phyloP scores from a whole-genome alignment of 1,140 invertebrate genomes.

The Rhyzopertha dominica region DNA sequence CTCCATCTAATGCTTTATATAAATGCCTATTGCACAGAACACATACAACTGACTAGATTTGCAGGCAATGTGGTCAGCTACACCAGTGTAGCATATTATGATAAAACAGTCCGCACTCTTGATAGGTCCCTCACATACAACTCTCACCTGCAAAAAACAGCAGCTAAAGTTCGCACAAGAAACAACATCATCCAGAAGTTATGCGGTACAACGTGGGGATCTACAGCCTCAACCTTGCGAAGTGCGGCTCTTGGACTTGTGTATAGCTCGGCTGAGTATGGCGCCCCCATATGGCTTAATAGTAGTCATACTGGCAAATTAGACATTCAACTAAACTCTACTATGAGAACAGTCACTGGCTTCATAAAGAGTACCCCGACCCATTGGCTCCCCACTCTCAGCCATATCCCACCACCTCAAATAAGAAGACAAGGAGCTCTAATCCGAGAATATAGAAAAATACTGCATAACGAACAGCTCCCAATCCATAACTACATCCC shows the following conservation, averaged over 20 bases:
- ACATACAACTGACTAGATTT: too few species aligned
- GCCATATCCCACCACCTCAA: slow-evolving; percentile 6
- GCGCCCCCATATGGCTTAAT: slow-evolving; percentile 18
- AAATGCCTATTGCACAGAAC: too few species aligned
- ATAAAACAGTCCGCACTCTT: too few species aligned
- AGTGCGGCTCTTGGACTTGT: slow-evolving; percentile 16
- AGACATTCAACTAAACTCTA: slow-evolving; percentile 7
- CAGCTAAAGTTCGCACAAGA: slow-evolving; percentile 5
- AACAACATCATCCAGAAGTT: slow-evolving; percentile 13
- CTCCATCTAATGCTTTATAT: too few species aligned
- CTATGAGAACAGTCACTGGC: slow-evolving; percentile 8
- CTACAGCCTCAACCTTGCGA: slow-evolving; percentile 9
- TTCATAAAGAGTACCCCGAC: slow-evolving; percentile 4
- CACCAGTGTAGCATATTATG: too few species aligned
- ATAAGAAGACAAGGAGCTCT: slow-evolving; percentile 5
- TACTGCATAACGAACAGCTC: slow-evolving; percentile 11
- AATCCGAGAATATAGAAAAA: slow-evolving; percentile 9
- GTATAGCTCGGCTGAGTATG: slow-evolving; percentile 20
- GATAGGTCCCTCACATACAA: slow-evolving; percentile 6
- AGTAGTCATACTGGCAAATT: slow-evolving; percentile 10
- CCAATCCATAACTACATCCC: slow-evolving; percentile 4
- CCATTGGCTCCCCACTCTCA: slow-evolving; percentile 11
- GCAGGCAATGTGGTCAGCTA: too few species aligned
- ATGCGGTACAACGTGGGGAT: slow-evolving; percentile 14
- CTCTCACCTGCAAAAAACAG: slow-evolving; percentile 2